Evolutionary conservation across 2,888 invertebrate genomes (phyloP).

Genomic region (Caenorhabditis becei): DNA sequence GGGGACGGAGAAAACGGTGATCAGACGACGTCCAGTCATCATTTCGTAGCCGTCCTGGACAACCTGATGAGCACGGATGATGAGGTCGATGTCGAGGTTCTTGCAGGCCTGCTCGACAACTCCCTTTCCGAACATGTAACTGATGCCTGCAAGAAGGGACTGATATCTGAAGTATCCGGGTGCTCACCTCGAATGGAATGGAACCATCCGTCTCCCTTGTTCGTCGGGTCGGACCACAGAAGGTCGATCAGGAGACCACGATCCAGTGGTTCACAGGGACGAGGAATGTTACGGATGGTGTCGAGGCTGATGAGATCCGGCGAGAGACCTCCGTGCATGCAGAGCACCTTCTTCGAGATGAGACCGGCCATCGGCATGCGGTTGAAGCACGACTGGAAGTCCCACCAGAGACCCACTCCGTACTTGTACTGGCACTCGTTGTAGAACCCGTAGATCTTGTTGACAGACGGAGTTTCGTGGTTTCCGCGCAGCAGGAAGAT

Average conservation of each 20-base stretch:
- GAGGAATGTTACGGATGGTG: constrained; percentile 66
- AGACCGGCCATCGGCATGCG: constrained; percentile 75
- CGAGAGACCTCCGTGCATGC: constrained; percentile 77
- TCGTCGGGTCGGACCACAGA: constrained; percentile 76
- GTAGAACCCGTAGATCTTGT: constrained; percentile 77
- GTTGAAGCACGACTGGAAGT: constrained; percentile 75
- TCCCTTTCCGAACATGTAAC: constrained; percentile 75
- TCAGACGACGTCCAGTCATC: constrained; percentile 73
- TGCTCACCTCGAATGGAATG: constrained; percentile 60
- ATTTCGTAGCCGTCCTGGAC: constrained; percentile 78
- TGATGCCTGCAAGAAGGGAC: constrained; percentile 69
- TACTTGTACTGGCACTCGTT: constrained; percentile 71
- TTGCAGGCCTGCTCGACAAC: constrained; percentile 71
- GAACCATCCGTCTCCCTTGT: constrained; percentile 72
- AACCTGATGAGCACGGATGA: constrained; percentile 77
- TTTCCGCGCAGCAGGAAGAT: constrained; percentile 75
- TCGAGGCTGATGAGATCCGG: constrained; percentile 70
- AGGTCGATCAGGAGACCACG: constrained; percentile 73
- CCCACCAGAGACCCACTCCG: constrained; percentile 76
- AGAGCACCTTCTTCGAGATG: constrained; percentile 73
- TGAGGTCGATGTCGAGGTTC: constrained; percentile 71
- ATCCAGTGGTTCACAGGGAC: constrained; percentile 74
- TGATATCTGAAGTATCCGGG: background rate
- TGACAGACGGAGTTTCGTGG: constrained; percentile 76
- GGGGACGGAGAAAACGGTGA: constrained; percentile 77